Evolutionary conservation across 1,140 invertebrate genomes (phyloP), one percentile per base, ranked within the genome.

Genomic region (Magallana gigas): DNA sequence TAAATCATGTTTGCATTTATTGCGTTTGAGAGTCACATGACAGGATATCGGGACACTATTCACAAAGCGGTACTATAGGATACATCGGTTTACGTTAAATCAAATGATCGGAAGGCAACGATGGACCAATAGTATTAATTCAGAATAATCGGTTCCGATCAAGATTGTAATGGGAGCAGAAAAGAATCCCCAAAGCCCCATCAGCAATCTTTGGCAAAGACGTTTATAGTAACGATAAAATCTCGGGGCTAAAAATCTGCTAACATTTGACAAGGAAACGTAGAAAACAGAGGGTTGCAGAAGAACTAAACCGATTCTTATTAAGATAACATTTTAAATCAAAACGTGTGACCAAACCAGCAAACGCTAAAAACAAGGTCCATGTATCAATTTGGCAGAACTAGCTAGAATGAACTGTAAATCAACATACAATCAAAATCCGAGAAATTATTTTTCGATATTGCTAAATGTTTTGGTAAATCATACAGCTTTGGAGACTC

Each of bases 201-300:
- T 76, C 68, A 12, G 9, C 68, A 76, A 29, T 76, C 68, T 76
- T 48, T 76, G 18, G 11, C 18, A 76, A 76, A 76, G 68, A 76
- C 68, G 23, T 76, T 76, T 76, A 76, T 76, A 76, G 68, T 29
- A 29, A 29, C 9, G 68, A 76, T 76, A 76, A 76, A 76, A 76
- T 76, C 68, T 36, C 9, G 18, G 68, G 11, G 23, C 36, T 76
- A 11, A 23, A 76, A 76, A 12, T 3, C 60, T 62, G n/a, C 14
- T 62, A 62, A 16, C 60, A 62, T 76, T 76, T 76, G 68, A 76
- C 68, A 76, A 29, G 8, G 68, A 76, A 76, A 76, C 36, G 68
- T 76, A 12, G 68, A 36, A 76, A 76, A 12, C 9, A 48, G 14
- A 76, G 23, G 68, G 18, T 29, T 76, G 23, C 23, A 7, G 12